Evolutionary conservation across 2,888 invertebrate species (phyloP).

Genomic region (Apamea anceps): DNA sequence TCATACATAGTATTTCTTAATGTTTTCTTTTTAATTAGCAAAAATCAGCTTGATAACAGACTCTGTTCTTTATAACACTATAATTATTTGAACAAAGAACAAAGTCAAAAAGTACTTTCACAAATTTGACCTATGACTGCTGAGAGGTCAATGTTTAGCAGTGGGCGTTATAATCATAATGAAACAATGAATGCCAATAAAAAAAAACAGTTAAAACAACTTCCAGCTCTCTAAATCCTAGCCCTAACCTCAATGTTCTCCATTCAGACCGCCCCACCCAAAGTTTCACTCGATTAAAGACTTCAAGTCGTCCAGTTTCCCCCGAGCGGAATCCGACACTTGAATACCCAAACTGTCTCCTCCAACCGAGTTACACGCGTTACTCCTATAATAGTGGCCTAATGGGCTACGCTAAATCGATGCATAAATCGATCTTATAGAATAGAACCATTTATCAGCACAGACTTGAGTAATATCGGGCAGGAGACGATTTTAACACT

Average conservation of each 20-base stretch:
- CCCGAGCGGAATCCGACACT: conserved; percentile 59
- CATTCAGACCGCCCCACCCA: conserved; percentile 36
- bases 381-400: conserved; percentile 76
- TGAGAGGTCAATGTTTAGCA: conserved; percentile 27
- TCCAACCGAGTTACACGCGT: conserved; percentile 68
- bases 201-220: neutral
- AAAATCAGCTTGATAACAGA: neutral
- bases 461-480: conserved; percentile 57
- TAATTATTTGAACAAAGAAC: conserved; percentile 35
- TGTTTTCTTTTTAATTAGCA: neutral
- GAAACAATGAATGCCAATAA: conserved; percentile 10
- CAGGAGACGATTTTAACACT: conserved; percentile 43
- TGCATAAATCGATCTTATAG: conserved; percentile 81
- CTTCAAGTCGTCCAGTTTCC: conserved; percentile 33
- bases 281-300: conserved; percentile 57
- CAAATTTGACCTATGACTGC: conserved; percentile 28
- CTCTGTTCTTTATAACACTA: neutral
- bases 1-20: neutral
- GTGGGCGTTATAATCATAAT: conserved; percentile 30
- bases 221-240: neutral
- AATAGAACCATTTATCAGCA: conserved; percentile 83
- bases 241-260: conserved; percentile 17
- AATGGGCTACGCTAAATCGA: conserved; percentile 79
- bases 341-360: conserved; percentile 71
- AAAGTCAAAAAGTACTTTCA: conserved; percentile 33